phyloP scores from a whole-genome alignment of 1,140 invertebrate genomes.

The Cotesia chilonis region DNA sequence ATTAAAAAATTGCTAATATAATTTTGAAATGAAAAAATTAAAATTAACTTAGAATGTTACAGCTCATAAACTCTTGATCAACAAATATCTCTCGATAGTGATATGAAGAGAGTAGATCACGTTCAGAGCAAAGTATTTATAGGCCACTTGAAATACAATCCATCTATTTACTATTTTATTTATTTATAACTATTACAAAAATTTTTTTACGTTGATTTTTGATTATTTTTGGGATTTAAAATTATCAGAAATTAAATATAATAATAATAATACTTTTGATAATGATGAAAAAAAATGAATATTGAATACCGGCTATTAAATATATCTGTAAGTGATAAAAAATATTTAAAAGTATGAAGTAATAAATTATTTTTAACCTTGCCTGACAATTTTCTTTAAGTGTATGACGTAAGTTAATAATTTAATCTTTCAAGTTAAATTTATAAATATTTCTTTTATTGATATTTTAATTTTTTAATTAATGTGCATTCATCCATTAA shows the following conservation, averaged over 20 bases:
- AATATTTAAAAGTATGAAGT: too few species aligned
- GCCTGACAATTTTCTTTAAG: not conserved
- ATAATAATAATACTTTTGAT: too few species aligned
- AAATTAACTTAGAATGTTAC: not conserved
- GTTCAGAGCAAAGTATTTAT: slow-evolving; percentile 19
- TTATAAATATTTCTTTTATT: not conserved
- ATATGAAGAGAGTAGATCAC: slow-evolving; percentile 12
- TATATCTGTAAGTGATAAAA: too few species aligned
- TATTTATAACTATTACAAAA: too few species aligned
- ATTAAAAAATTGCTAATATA: not conserved
- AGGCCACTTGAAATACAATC: slow-evolving; percentile 3
- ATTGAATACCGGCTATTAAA: too few species aligned
- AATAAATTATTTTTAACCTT: not conserved
- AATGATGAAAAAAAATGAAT: too few species aligned
- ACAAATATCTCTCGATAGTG: slow-evolving; percentile 12
- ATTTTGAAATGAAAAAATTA: not conserved
- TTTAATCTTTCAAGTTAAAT: not conserved
- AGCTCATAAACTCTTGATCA: slow-evolving; percentile 14
- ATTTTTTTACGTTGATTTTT: too few species aligned
- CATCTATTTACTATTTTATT: not conserved
- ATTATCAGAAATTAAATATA: not conserved
- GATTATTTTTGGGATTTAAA: not conserved
- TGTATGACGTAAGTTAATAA: slow-evolving; percentile 9
- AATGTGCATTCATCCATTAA: too few species aligned
- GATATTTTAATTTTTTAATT: not conserved